Evolutionary conservation across 2,888 invertebrate genomes (phyloP).

Genomic region (Pomacea canaliculata): DNA sequence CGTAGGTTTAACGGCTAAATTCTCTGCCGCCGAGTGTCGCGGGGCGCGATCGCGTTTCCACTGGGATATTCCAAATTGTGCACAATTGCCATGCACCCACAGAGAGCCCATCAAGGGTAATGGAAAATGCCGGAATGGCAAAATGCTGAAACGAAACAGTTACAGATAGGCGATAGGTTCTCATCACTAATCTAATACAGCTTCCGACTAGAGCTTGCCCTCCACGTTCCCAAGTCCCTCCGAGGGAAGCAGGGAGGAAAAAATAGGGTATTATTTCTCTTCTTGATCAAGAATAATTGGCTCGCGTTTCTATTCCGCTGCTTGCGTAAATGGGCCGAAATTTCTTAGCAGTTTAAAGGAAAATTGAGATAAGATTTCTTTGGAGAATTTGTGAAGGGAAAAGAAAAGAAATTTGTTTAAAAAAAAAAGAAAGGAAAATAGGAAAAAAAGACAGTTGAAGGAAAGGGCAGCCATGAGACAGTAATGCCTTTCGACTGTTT

Average conservation of each 20-base stretch:
- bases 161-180: conserved; percentile 3
- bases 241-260: conserved; percentile 1
- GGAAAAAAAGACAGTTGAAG: background rate
- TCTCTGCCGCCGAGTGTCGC: background rate
- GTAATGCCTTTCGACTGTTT: background rate
- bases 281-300: conserved; percentile 11
- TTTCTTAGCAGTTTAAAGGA: conserved; percentile 8
- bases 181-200: conserved; percentile 14
- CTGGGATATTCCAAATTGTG: conserved; percentile 20
- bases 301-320: conserved; percentile 13
- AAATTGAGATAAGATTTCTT: background rate
- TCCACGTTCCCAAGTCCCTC: background rate
- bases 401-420: background rate
- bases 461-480: background rate
- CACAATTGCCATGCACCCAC: conserved; percentile 4
- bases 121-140: conserved; percentile 2
- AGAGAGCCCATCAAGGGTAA: conserved; percentile 6
- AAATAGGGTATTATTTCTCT: conserved; percentile 14
- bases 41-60: conserved; percentile 13
- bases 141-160: conserved; percentile 8
- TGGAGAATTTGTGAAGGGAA: background rate
- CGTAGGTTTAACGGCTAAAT: background rate
- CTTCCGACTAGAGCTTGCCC: too few species aligned
- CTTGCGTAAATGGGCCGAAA: conserved; percentile 4
- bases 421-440: background rate